A percentile compares a stretch with the other conserved stretches of the same genome.
Evolutionary conservation across 2,797 vertebrate species (phyloP).

Genomic region (Meda fulgida): DNA sequence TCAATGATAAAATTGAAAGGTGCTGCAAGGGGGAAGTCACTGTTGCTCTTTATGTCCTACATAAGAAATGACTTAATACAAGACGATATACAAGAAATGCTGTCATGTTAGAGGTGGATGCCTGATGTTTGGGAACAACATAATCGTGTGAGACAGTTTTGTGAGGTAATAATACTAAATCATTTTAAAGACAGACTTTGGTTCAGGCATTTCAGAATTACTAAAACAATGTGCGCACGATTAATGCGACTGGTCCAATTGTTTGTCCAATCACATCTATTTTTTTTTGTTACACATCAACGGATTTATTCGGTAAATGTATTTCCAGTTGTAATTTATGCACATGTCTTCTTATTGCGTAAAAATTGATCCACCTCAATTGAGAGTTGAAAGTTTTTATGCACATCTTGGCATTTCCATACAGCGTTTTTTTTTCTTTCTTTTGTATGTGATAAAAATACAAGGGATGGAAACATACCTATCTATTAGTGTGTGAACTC

Average conservation of each 20-base stretch:
- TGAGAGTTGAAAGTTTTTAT: not conserved
- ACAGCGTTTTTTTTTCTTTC: not conserved
- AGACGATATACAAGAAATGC: not conserved
- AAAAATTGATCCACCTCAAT: not conserved
- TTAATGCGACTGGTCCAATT: no score
- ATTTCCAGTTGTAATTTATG: not conserved
- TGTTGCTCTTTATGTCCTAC: not conserved
- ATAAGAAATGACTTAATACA: not conserved
- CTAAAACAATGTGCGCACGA: not conserved
- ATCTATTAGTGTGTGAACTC: not conserved
- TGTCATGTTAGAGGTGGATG: not conserved
- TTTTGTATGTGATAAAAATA: not conserved
- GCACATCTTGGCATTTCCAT: not conserved
- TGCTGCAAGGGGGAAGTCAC: not conserved
- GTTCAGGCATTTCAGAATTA: no score
- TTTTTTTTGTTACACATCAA: not conserved
- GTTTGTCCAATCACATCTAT: no score
- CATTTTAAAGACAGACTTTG: not conserved
- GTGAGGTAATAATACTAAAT: not conserved
- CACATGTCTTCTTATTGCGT: not conserved
- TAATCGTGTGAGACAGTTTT: not conserved
- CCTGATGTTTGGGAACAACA: not conserved
- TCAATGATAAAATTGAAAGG: not conserved
- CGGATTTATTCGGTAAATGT: not conserved
- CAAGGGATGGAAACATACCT: no score